phyloP scores from a whole-genome alignment of 2,888 invertebrate genomes.

The Punctoribates punctum region DNA sequence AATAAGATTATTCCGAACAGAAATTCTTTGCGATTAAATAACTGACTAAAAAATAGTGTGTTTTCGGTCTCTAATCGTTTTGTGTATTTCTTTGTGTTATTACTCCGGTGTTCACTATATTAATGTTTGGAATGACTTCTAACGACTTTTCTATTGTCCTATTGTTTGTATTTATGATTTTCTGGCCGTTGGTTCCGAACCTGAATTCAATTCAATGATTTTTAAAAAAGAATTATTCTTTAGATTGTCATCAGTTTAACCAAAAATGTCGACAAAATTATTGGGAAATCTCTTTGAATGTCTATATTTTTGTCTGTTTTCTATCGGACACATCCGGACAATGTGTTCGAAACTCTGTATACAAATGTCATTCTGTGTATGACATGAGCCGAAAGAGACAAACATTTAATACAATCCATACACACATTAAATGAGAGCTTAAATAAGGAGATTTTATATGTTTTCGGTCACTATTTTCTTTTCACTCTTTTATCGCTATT shows the following conservation, averaged over 20 bases:
- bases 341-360: slow-evolving; percentile 6
- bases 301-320: too few relatives aligned
- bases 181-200: neutral
- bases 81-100: neutral
- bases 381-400: neutral
- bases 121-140: neutral
- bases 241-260: too few relatives aligned
- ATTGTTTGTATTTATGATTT: slow-evolving; percentile 10
- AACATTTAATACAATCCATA: slow-evolving; percentile 13
- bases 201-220: too few relatives aligned
- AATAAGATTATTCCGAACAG: neutral
- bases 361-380: neutral
- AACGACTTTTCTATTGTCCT: neutral
- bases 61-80: neutral
- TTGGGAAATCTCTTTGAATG: too few relatives aligned
- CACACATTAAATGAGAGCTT: neutral
- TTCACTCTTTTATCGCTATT: neutral
- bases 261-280: too few relatives aligned
- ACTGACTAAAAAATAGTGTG: neutral
- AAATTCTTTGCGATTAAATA: neutral
- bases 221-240: too few relatives aligned
- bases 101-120: neutral
- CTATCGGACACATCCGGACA: neutral
- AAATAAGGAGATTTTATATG: neutral
- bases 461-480: neutral